These are phyloP conservation scores for Litocranius walleri DNA, from an alignment of 2,113 vertebrate genomes.

Conservation along the genomic window DNA sequence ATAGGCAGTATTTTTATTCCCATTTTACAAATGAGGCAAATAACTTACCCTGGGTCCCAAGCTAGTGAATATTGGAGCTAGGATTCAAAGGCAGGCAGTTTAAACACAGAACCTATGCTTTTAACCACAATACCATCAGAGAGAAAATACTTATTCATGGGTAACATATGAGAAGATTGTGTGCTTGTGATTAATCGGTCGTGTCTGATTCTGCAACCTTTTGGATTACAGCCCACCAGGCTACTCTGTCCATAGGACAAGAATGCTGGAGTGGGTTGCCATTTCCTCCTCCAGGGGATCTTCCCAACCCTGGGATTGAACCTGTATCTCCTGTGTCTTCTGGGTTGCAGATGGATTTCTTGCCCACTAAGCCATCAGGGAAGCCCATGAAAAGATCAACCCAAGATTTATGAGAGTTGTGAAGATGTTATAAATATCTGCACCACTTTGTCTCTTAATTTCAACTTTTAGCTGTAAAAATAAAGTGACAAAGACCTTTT, in stretches of 20 bases:
- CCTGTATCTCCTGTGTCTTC: neutral
- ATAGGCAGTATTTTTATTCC: neutral
- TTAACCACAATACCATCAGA: neutral
- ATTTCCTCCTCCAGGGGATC: neutral
- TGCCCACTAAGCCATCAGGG: neutral
- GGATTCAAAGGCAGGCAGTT: neutral
- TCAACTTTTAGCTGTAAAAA: conserved; percentile 22
- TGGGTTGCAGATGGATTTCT: neutral
- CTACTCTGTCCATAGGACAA: neutral
- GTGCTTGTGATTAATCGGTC: neutral
- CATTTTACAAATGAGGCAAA: neutral
- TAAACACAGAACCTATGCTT: neutral
- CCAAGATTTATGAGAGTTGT: neutral
- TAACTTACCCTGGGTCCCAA: neutral
- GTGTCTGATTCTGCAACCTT: neutral
- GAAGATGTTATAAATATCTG: neutral
- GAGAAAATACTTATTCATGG: neutral
- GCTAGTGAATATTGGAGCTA: neutral
- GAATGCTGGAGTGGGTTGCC: neutral
- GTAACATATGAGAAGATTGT: neutral
- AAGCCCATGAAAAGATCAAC: neutral
- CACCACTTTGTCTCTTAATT: neutral
- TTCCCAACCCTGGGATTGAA: neutral
- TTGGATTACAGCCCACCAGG: neutral
- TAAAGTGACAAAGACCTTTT: neutral